phyloP scores from a whole-genome alignment of 2,113 vertebrate species.

The Cercopithecus mona region DNA sequence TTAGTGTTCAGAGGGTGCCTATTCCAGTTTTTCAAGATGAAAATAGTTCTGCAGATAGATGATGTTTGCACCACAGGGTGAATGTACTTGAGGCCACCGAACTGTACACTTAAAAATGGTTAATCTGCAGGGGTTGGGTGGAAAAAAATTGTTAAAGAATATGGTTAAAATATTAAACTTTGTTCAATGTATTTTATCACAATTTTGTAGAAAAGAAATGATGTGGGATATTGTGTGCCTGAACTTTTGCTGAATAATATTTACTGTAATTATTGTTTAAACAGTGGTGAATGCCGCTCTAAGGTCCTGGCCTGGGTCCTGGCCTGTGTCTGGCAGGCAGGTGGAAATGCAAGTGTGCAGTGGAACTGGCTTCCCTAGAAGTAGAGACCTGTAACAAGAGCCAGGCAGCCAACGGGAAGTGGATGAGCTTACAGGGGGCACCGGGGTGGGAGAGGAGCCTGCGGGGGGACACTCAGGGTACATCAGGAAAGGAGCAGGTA shows the following conservation, averaged over 20 bases:
- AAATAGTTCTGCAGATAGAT: neutral
- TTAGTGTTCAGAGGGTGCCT: neutral
- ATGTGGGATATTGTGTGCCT: neutral
- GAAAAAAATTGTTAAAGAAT: neutral
- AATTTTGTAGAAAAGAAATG: neutral
- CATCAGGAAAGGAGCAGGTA: neutral
- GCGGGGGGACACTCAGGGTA: accelerated
- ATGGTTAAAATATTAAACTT: neutral
- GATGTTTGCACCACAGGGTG: neutral
- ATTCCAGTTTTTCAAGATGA: neutral
- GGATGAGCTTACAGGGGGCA: accelerated
- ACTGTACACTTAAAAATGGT: neutral
- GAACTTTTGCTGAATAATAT: neutral
- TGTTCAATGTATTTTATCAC: neutral
- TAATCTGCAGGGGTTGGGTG: too few species aligned
- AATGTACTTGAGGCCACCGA: neutral
- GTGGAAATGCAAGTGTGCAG: accelerated
- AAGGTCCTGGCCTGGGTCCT: neutral
- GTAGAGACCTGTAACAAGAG: neutral
- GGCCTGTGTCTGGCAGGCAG: too few species aligned
- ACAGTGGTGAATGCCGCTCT: neutral
- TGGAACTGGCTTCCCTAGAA: neutral
- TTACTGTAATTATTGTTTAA: neutral
- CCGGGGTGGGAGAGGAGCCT: too few species aligned
- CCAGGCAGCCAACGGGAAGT: neutral